Evolutionary conservation across 2,113 vertebrate species (phyloP).

Genomic region (Xiphophorus couchianus): DNA sequence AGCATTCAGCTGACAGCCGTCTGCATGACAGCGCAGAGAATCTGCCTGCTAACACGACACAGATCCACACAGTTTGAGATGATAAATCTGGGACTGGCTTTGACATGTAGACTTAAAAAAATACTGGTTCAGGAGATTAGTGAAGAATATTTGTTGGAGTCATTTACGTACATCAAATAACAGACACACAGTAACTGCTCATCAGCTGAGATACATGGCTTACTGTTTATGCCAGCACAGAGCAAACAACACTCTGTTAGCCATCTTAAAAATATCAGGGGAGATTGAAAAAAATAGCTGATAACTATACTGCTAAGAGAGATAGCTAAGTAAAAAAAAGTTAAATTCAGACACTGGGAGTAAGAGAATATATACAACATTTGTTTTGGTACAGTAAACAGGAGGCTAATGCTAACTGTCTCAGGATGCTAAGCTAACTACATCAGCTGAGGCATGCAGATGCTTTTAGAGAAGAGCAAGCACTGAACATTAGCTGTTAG

Average conservation of each 20-base stretch:
- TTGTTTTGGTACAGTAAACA: too few species aligned
- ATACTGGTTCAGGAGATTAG: background rate
- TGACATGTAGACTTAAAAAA: background rate
- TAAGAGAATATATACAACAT: background rate
- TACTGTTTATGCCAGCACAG: background rate
- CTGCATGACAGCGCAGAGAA: conserved; percentile 37
- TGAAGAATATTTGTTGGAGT: background rate
- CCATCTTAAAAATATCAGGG: too few species aligned
- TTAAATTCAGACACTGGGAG: background rate
- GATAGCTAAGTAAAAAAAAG: background rate
- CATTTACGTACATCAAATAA: background rate
- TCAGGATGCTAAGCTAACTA: too few species aligned
- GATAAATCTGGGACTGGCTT: background rate
- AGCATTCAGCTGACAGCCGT: conserved; percentile 49
- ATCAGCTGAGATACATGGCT: background rate
- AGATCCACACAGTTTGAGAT: conserved; percentile 15
- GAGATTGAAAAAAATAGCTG: too few species aligned
- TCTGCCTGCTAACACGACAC: conserved; percentile 49
- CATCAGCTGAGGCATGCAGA: too few species aligned
- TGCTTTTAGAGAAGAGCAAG: background rate
- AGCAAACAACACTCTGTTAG: background rate
- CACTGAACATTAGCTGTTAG: background rate
- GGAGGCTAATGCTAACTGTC: too few species aligned
- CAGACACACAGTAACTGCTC: background rate
- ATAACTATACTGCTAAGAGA: too few species aligned